phyloP scores from a whole-genome alignment of 1,140 invertebrate species.

The Scaptodrosophila lebanonensis region DNA sequence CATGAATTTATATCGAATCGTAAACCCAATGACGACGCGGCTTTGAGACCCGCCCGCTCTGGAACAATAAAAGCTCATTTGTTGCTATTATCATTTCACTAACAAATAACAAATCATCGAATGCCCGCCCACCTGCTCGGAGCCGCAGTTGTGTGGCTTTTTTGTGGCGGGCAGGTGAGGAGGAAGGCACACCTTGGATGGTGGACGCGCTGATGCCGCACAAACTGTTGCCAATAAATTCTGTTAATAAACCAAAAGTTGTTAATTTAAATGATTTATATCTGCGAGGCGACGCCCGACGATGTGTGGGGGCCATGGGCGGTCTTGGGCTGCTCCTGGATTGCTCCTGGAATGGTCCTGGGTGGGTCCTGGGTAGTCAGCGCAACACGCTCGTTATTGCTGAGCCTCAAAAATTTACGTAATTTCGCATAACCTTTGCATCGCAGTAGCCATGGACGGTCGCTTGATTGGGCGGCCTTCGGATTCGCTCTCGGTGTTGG shows the following conservation, averaged over 20 bases:
- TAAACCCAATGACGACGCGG: conserved; percentile 48
- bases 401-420: conserved; percentile 71
- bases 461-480: background rate
- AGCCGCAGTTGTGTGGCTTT: conserved; percentile 4
- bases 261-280: conserved; percentile 77
- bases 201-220: conserved; percentile 55
- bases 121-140: too few relatives aligned
- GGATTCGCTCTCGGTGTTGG: too few relatives aligned
- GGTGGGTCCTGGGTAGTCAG: conserved; percentile 11
- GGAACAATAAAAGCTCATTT: conserved; percentile 75
- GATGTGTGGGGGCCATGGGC: background rate
- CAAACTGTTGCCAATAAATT: conserved; percentile 75
- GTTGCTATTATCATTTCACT: conserved; percentile 74
- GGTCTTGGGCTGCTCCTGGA: background rate
- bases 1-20: conserved; percentile 72
- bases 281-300: conserved; percentile 23
- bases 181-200: conserved; percentile 40
- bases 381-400: conserved; percentile 46
- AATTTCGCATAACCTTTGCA: conserved; percentile 65
- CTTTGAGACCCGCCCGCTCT: conserved; percentile 50
- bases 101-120: conserved; percentile 73
- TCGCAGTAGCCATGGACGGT: conserved; percentile 4
- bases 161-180: conserved; percentile 32
- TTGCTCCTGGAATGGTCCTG: too few relatives aligned
- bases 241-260: conserved; percentile 77